phyloP scores from a whole-genome alignment of 1,140 invertebrate species.

The Bradynema listronoti region DNA sequence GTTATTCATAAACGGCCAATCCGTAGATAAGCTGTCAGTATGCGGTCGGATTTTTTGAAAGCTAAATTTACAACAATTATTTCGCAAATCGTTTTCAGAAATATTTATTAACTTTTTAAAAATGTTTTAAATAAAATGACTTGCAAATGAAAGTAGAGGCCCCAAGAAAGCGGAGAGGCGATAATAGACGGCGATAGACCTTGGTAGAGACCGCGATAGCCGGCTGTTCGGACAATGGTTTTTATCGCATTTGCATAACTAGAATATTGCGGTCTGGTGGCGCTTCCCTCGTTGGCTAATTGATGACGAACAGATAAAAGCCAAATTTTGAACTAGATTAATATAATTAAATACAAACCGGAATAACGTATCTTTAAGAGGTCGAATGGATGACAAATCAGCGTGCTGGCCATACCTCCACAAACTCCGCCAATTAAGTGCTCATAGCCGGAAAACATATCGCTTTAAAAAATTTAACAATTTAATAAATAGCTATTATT shows the following conservation, averaged over 20 bases:
- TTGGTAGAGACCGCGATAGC: conserved; percentile 80
- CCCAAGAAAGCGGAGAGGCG: conserved; percentile 90
- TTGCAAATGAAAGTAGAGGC: conserved; percentile 93
- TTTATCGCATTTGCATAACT: conserved; percentile 77
- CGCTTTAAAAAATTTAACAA: background rate
- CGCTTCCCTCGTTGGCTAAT: conserved; percentile 81
- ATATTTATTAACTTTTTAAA: background rate
- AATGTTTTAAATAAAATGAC: conserved; percentile 10
- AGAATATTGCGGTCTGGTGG: conserved; percentile 74
- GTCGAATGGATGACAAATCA: conserved; percentile 71
- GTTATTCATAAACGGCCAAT: conserved; percentile 62
- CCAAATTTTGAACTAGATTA: background rate
- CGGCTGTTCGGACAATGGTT: conserved; percentile 78
- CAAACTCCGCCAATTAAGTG: conserved; percentile 86
- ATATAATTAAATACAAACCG: conserved; percentile 45
- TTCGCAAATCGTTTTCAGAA: conserved; percentile 2
- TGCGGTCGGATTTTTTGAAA: conserved; percentile 34
- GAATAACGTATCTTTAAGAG: conserved; percentile 90
- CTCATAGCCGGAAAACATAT: conserved; percentile 65
- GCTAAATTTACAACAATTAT: conserved; percentile 27
- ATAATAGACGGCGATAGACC: conserved; percentile 87
- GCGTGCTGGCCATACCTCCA: conserved; percentile 85
- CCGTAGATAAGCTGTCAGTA: conserved; percentile 13
- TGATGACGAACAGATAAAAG: conserved; percentile 43
- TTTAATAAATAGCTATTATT: background rate